Conservation (phyloP, 2,888 invertebrate species). For the Eristalinus sepulchralis region DNA sequence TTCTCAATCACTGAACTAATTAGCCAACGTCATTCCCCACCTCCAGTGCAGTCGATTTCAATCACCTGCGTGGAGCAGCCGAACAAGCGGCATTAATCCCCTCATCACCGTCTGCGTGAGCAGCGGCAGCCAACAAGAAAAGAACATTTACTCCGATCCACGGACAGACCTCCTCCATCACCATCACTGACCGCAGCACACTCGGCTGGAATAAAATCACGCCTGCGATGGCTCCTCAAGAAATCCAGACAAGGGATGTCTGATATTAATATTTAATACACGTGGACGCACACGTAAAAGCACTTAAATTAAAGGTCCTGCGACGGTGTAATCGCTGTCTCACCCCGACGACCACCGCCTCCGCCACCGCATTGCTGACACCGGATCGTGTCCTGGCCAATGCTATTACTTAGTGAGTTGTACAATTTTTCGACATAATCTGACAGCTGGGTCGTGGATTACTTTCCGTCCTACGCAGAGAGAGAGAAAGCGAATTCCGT, state of each 20-base stretch:
- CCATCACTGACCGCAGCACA: background rate
- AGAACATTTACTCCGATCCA: slow-evolving; percentile 47
- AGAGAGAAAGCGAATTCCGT: slow-evolving; percentile 32
- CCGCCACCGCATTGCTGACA: slow-evolving; percentile 14
- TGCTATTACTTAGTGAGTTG: slow-evolving; percentile 65
- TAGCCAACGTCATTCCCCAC: slow-evolving; percentile 44
- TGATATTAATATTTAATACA: slow-evolving; percentile 67
- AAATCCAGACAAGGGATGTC: slow-evolving; percentile 39
- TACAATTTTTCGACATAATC: slow-evolving; percentile 68
- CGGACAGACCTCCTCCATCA: slow-evolving; percentile 13
- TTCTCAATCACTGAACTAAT: slow-evolving; percentile 66
- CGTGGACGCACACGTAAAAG: slow-evolving; percentile 69
- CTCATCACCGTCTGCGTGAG: slow-evolving; percentile 21
- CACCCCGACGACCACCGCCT: background rate
- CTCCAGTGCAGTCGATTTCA: slow-evolving; percentile 38
- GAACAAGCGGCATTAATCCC: slow-evolving; percentile 38
- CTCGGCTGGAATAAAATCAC: slow-evolving; percentile 12
- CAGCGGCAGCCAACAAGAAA: slow-evolving; percentile 62
- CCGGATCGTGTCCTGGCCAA: slow-evolving; percentile 58
- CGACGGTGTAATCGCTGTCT: slow-evolving; percentile 37
- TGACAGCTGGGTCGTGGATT: slow-evolving; percentile 65
- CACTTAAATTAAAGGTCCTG: slow-evolving; percentile 69
- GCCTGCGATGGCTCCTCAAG: slow-evolving; percentile 4
- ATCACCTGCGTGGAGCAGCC: slow-evolving; percentile 30
- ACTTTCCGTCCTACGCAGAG: slow-evolving; percentile 2